Evolutionary conservation across 2,113 vertebrate species (phyloP).

Genomic region (Gobius niger): DNA sequence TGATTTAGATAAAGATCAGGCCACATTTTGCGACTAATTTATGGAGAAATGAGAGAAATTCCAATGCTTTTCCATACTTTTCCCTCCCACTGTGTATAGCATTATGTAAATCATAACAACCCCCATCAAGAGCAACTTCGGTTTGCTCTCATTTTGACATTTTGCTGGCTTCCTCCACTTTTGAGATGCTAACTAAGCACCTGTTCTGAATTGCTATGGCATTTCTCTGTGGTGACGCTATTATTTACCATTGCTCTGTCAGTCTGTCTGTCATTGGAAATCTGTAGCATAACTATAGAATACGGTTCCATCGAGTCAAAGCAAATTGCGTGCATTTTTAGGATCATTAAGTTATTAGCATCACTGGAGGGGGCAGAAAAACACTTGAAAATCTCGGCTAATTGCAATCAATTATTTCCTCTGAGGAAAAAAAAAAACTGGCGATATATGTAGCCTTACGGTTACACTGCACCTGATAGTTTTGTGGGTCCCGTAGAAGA

Average conservation of each 20-base stretch:
- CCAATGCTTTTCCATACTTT: no score
- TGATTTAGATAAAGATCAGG: no score
- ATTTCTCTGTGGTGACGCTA: conserved; percentile 31
- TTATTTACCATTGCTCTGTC: conserved; percentile 50
- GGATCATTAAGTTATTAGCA: conserved; percentile 75
- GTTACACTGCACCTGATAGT: conserved; percentile 42
- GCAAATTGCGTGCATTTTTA: conserved; percentile 73
- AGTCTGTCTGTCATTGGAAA: conserved; percentile 63
- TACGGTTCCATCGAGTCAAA: conserved; percentile 66
- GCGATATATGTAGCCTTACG: conserved; percentile 38
- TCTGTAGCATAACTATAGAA: conserved; percentile 59
- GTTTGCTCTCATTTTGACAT: background rate
- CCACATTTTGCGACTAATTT: no score
- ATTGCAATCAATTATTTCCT: conserved; percentile 73
- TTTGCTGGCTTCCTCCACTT: background rate
- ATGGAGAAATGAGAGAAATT: no score
- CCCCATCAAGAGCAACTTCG: background rate
- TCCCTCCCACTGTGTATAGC: no score
- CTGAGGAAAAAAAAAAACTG: conserved; percentile 56
- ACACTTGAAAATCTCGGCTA: conserved; percentile 63
- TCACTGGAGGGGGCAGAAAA: conserved; percentile 73
- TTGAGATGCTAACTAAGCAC: conserved; percentile 27
- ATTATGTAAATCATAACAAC: no score
- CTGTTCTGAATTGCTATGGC: conserved; percentile 22
- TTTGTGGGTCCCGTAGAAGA: background rate